Evolutionary conservation across 2,113 vertebrate species (phyloP), one percentile per base, ranked within the genome.

Genomic region (Seriola quinqueradiata): DNA sequence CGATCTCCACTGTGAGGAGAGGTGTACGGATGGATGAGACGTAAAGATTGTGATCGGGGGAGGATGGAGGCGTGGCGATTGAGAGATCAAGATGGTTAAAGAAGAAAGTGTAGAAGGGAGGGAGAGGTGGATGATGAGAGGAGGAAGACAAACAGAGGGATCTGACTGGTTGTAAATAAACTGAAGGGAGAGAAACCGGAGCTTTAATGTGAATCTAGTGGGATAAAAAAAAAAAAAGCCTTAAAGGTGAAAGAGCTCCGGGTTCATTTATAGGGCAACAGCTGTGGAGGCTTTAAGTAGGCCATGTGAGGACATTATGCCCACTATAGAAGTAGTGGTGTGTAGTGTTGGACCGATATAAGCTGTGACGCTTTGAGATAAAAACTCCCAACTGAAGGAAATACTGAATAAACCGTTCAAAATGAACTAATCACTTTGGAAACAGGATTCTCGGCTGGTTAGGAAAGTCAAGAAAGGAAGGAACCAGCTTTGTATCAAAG

Each of bases 1-100:
- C 79, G 14, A 94, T 90, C 91, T 96, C 96, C 88, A 89, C 87
- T 92, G 84, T 79, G 81, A 50, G 70, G 55, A 40, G 16, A 40
- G 55, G 44, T 4, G 21, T 32, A 68, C 25, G n/a, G 14, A 66
- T 52, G 19, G 14, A 66, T 63, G 23, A 71, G 71, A 71, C 12
- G 19, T 61, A 21, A 46, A 63, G 19, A 50, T 28, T 38, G 32
- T 4, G 36, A 25, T 34, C 1, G 11, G 55, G 40, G 34, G 42
- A 7, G 10, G 28, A 8, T 21, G 34, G 36, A n/a, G 61, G 21
- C 0, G 5, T 14, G 5, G 21, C 4, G 16, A 4, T 3, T 12
- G 17, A 7, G 46, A 32, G 25, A 16, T 21, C 28, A 36, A 19
- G n/a, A 57, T 57, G 25, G 38, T 12, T 11, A 0, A 0, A 42